Evolutionary conservation across 2,888 invertebrate genomes (phyloP).

Genomic region (Noctua pronuba): DNA sequence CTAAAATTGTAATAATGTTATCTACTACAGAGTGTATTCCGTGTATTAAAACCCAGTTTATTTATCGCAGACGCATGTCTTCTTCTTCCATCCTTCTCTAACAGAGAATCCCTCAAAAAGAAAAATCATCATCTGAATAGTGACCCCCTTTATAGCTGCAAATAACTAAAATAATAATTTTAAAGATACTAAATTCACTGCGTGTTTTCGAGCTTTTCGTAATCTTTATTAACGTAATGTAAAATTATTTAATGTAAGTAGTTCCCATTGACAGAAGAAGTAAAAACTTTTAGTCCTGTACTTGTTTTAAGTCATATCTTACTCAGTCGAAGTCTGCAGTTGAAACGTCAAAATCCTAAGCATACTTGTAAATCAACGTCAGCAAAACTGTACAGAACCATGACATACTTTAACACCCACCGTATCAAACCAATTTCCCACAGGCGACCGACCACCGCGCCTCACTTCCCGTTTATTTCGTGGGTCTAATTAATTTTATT

Average conservation of each 20-base stretch:
- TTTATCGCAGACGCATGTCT: not conserved
- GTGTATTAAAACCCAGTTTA: not conserved
- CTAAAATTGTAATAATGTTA: not conserved
- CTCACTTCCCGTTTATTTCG: conserved; percentile 51
- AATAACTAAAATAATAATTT: not conserved
- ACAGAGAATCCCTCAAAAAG: not conserved
- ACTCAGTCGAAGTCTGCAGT: not conserved
- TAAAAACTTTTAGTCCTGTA: not conserved
- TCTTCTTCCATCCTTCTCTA: not conserved
- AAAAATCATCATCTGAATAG: not conserved
- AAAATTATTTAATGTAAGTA: too few species aligned
- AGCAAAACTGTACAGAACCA: conserved; percentile 57
- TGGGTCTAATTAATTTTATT: conserved; percentile 63
- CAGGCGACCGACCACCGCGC: conserved; percentile 61
- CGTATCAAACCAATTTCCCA: conserved; percentile 58
- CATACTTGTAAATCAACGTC: not conserved
- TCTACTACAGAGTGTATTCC: not conserved
- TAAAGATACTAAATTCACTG: not conserved
- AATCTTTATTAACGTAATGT: not conserved
- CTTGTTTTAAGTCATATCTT: not conserved
- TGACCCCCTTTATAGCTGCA: not conserved
- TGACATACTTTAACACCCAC: conserved; percentile 35
- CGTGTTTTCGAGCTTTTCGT: not conserved
- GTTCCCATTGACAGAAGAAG: not conserved
- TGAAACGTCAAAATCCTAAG: not conserved